These are phyloP conservation scores for Acanthosepion esculentum DNA, from an alignment of 2,888 invertebrate genomes.

Conservation along the genomic window DNA sequence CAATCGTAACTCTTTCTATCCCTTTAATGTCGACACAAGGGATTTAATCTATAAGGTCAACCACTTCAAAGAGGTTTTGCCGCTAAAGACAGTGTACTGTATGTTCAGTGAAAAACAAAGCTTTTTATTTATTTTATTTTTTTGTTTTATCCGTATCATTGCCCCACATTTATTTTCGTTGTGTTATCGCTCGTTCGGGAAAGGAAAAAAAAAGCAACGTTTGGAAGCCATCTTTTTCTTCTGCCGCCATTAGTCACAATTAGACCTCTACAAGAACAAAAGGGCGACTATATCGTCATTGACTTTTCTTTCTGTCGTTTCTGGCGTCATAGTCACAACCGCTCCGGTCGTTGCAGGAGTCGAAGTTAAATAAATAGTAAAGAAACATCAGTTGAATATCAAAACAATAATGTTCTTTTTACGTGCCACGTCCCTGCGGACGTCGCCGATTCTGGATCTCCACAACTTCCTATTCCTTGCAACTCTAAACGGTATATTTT, in stretches of 20 bases:
- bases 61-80: not conserved
- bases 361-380: too few species aligned
- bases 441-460: too few species aligned
- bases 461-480: too few species aligned
- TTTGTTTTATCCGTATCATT: too few species aligned
- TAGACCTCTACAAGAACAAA: too few species aligned
- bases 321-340: too few species aligned
- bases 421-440: too few species aligned
- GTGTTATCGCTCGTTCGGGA: not conserved
- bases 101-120: not conserved
- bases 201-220: not conserved
- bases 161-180: too few species aligned
- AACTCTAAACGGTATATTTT: too few species aligned
- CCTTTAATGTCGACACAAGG: not conserved
- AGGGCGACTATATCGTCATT: not conserved
- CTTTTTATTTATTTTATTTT: not conserved
- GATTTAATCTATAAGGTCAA: not conserved
- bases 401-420: too few species aligned
- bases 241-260: not conserved
- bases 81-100: not conserved
- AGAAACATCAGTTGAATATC: too few species aligned
- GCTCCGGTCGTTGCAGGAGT: too few species aligned
- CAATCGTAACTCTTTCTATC: not conserved
- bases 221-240: not conserved
- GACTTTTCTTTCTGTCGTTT: not conserved